Conservation (phyloP, 2,797 vertebrate species). For the Betta splendens region DNA sequence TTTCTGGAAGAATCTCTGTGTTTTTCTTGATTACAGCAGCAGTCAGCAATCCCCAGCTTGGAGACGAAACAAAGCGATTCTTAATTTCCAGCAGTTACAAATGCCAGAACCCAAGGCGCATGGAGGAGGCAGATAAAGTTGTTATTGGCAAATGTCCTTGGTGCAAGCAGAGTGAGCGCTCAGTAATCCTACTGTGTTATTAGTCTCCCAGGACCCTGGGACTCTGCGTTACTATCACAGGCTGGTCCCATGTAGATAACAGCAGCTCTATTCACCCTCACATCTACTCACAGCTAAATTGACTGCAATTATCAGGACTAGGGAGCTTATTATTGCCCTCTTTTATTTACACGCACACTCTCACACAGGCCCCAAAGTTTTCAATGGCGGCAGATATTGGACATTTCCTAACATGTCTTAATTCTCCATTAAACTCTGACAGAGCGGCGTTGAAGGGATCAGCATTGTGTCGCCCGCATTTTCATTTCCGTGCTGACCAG, state of each 20-base stretch:
- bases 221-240: constrained; percentile 88
- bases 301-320: constrained; percentile 82
- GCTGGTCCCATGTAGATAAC: constrained; percentile 92
- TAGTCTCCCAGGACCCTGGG: constrained; percentile 88
- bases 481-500: constrained; percentile 43
- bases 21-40: constrained; percentile 65
- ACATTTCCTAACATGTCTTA: constrained; percentile 60
- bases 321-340: constrained; percentile 78
- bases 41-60: constrained; percentile 81
- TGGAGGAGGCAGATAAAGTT: constrained; percentile 95
- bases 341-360: constrained; percentile 74
- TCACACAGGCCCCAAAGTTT: constrained; percentile 59
- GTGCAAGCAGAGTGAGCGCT: constrained; percentile 82
- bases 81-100: constrained; percentile 89
- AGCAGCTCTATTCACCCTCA: constrained; percentile 77
- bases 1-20: constrained; percentile 53
- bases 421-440: constrained; percentile 59
- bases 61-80: constrained; percentile 87
- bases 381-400: constrained; percentile 59
- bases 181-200: constrained; percentile 90
- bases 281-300: constrained; percentile 83
- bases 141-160: constrained; percentile 92
- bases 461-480: constrained; percentile 65
- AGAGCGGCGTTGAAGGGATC: constrained; percentile 51
- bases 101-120: constrained; percentile 85